Base-by-base conservation (phyloP, 2,797 vertebrate genomes). In the Anguilla pacifica region DNA sequence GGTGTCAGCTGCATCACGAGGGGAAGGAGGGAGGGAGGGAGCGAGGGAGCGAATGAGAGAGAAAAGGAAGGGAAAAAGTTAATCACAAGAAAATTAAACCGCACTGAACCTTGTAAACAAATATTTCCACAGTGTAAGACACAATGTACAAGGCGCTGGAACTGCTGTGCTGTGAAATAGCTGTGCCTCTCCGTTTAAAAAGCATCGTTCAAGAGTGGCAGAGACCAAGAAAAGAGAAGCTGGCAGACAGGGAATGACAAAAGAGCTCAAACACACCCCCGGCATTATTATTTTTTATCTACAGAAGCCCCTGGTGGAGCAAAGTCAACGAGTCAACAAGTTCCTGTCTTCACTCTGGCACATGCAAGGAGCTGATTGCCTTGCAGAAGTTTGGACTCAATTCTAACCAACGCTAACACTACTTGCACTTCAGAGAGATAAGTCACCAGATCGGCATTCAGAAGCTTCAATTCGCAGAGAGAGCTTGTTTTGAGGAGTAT, bases 31-130 rank as follows among this genome's bases (percentile, higher is more conserved):
- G 43, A 57, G 79, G 87, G 84, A 87, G 6, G 11, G 22, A 87
- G 85, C 43, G 22, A 86, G 87, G 89, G 72, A 87, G 85, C 43
- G 22, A 86, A 87, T 89, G 72, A 43, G 49, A 25, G 51, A 57
- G 79, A 86, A 77, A 83, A 86, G 53, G 85, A 88, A 72, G 88
- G 89, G 84, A 87, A 87, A 53, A 90, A 92, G 93, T 88, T 91
- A 92, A 95, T 95, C 92, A 93, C 88, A 87, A 91, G 94, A 94
- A 96, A 95, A 95, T 95, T 93, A 95, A 96, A 95, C 85, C 46
- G 87, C 93, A 94, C 91, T 94, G 93, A 95, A 95, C 93, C 95
- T 94, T 95, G 93, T 94, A 95, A 95, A 95, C 94, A 94, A 95
- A 96, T 94, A 94, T 95, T 95, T 95, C 92, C 91, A 95, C 93